Evolutionary conservation across 2,888 invertebrate genomes (phyloP), one percentile per base, ranked within the genome.

Genomic region (Periphyllus acericola): DNA sequence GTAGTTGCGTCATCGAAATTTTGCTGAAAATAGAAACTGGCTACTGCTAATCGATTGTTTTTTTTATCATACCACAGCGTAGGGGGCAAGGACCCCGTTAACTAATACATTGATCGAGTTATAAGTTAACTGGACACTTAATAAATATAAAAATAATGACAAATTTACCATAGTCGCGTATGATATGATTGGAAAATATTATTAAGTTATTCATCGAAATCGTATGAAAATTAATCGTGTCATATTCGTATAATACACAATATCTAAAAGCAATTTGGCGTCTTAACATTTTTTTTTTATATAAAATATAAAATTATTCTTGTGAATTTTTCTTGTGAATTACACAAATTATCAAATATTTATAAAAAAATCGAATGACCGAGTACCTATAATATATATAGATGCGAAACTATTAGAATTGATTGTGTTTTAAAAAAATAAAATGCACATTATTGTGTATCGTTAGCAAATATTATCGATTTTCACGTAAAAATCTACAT

Each of bases 21-120:
- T 68, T 85, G 34, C 76, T 85, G 34, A 78, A 78, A 78, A 85
- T 78, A 85, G 84, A 85, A 85, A 85, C 84, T 19, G 46, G 1
- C n/a, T 25, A 34, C 25, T 17, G 17, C 40, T 66, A 9, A 66
- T 83, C 36, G 29, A 55, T 74, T 76, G 14, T 74, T 36, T 34
- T 74, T 76, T 60, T 60, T 36, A 55, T 52, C 1, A 9, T 1
- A 74, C 29, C 32, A 19, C 36, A 21, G 1, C n/a, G 9, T 52
- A 25, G 55, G 52, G 14, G 21, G 29, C 55, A 68, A 40, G 11
- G 25, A 32, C 68, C 19, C 21, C 17, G 0, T 0, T 3, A 52
- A 52, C 17, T 19, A 34, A 71, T 6, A 4, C 3, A 52, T n/a
- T 1, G 21, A 9, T 25, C 14, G 68, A 29, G 40, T 1, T 25